Base-by-base conservation (phyloP, 2,797 vertebrate species). In the Ptychadena robeensis region DNA sequence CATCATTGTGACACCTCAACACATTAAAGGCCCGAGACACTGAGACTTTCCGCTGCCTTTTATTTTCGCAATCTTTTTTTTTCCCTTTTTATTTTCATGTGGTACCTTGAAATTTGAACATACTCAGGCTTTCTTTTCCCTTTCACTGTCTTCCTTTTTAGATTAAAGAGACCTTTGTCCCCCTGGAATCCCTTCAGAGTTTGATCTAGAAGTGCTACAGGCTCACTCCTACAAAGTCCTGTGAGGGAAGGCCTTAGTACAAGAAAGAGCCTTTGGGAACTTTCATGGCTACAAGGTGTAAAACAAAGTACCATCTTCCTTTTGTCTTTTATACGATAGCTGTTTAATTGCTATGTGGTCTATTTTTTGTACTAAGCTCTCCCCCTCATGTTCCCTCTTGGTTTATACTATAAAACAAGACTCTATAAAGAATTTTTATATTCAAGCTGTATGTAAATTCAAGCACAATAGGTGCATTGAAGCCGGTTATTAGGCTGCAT, bases 201-300 rank as follows among this genome's bases (percentile, higher is more conserved):
- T 75, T 80, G 82, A 84, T 84, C 76, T 74, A 80, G 72, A 44
- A 81, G 22, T 22, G 78, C 83, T 85, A 85, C 83, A 85, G 83
- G 78, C 78, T 80, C 53, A 65, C 64, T 85, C 32, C 83, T 38
- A 64, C 59, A 48, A 64, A 34, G 32, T 85, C 78, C 72, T 61
- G 66, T 37, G 83, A 85, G 83, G 79, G 15, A 80, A 75, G 53
- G 64, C 38, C 78, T 76, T 76, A 31, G 72, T 71, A 71, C n/a
- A 65, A 63, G 71, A 76, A 22, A 63, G 53, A 63, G 72, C 82
- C 73, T 70, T 71, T 85, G 83, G 83, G 83, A 80, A 44, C 57
- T 38, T 70, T 66, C 72, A 85, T 85, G 78, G 78, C 78, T 85
- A 72, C 78, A 85, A 80, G 78, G 83, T 85, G 78, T 81, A 76